Evolutionary conservation across 2,888 invertebrate genomes (phyloP), one percentile per base, ranked within the genome.

Genomic region (Clistopyga incitator): DNA sequence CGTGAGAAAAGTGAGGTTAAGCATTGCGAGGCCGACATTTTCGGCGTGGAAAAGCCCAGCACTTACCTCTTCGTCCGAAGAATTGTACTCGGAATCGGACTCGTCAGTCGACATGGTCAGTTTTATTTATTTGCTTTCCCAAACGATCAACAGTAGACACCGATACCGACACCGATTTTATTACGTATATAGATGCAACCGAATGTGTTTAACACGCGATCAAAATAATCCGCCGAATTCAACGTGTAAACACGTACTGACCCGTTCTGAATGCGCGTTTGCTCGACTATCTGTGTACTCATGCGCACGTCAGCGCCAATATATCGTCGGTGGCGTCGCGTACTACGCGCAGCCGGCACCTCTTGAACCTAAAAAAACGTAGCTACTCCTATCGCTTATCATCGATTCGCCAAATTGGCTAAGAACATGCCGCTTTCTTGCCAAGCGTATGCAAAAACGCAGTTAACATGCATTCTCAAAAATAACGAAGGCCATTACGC

Each of bases 41-140:
- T n/a, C 54, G 42, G 45, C 65, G 75, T 56, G 47, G n/a, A 15
- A 18, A 20, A 68, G 11, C 29, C 42, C 61, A 1, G 34, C 18
- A 88, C 86, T 90, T 91, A 95, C 95, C 92, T 95, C 95, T 87
- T 95, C 95, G 87, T 95, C 95, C 0, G 95, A 95, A 88, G 95
- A 95, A 61, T 90, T 88, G 45, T 93, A 90, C 74, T 95, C 95
- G 0, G 94, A 93, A 68, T 95, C 95, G 0, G 90, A 89, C 47
- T 90, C 90, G 15, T 65, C 78, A 13, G 79, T 74, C 8, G 82
- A 81, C 87, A 87, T 87, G 65, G 23, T 80, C 18, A 50, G 47
- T 13, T 50, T 50, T 34, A 64, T 64, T 38, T 6, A 18, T 64
- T 20, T 13, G 18, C 18, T 64, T 20, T 34, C 3, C 10, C 61